phyloP scores from a whole-genome alignment of 2,113 vertebrate genomes.

The Maccullochella peelii region DNA sequence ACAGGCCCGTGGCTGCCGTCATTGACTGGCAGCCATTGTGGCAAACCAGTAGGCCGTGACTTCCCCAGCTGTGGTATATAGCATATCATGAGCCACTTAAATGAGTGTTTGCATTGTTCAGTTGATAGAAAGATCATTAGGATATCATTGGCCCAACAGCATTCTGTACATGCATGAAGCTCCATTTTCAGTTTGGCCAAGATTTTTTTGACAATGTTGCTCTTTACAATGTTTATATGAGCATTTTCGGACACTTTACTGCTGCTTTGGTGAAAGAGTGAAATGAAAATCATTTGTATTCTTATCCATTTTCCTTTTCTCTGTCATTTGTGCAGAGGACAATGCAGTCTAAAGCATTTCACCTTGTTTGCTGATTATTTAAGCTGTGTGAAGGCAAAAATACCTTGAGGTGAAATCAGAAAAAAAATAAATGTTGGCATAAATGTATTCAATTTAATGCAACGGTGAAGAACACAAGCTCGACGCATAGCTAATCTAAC shows the following conservation, averaged over 20 bases:
- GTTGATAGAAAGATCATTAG: conserved; percentile 69
- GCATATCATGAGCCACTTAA: conserved; percentile 61
- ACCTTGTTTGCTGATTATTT: conserved; percentile 17
- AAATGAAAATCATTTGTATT: conserved; percentile 1
- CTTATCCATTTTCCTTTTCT: neutral
- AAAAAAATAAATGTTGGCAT: neutral
- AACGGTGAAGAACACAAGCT: neutral
- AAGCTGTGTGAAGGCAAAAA: neutral
- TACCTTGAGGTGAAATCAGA: neutral
- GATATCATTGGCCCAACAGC: conserved; percentile 36
- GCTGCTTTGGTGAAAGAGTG: neutral
- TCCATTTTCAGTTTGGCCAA: conserved; percentile 9
- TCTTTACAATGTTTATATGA: conserved; percentile 11
- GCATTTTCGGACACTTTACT: neutral
- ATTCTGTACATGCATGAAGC: conserved; percentile 8
- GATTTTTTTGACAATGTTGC: conserved; percentile 5
- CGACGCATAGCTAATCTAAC: neutral
- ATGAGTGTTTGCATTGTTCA: conserved; percentile 49
- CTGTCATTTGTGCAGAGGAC: neutral
- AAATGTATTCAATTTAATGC: neutral
- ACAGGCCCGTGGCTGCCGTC: conserved; percentile 46
- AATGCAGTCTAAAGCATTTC: neutral
- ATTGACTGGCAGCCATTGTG: conserved; percentile 75
- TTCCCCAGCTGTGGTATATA: conserved; percentile 77
- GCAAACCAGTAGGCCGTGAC: conserved; percentile 73